Evolutionary conservation across 2,888 invertebrate species (phyloP).

Genomic region (Julus scandinavius): DNA sequence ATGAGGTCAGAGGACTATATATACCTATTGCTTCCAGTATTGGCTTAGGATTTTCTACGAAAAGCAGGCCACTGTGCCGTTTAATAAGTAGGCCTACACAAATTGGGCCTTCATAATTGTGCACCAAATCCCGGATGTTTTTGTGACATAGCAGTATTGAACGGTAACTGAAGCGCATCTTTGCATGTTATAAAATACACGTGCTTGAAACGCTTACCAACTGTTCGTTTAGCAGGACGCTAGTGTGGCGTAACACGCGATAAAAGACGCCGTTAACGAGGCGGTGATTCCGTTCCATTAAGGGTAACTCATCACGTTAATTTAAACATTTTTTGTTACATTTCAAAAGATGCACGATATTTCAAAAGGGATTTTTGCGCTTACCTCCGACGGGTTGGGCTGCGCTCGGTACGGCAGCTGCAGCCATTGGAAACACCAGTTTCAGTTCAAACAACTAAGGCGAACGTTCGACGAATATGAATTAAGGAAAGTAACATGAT

Average conservation of each 20-base stretch:
- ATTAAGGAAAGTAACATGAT: neutral
- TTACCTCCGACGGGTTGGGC: conserved; percentile 54
- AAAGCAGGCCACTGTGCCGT: neutral
- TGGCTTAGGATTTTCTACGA: neutral
- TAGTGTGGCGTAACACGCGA: neutral
- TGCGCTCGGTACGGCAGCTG: conserved; percentile 50
- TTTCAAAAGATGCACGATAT: conserved; percentile 45
- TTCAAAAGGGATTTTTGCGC: conserved; percentile 37
- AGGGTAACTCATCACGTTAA: conserved; percentile 10
- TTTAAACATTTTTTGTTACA: conserved; percentile 37
- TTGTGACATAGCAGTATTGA: neutral
- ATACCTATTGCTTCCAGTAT: neutral
- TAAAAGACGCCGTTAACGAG: conserved; percentile 11
- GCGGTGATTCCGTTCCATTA: conserved; percentile 36
- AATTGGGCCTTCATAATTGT: conserved; percentile 9
- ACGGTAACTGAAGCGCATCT: conserved; percentile 16
- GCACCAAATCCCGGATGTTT: conserved; percentile 16
- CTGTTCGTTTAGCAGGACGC: neutral
- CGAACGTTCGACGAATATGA: conserved; percentile 27
- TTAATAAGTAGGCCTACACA: conserved; percentile 4
- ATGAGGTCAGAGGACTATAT: neutral
- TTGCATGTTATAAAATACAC: conserved; percentile 31
- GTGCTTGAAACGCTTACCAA: conserved; percentile 27
- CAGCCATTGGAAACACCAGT: conserved; percentile 49
- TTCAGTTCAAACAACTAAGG: neutral